A percentile compares a stretch with the other conserved stretches of the same genome.
These are phyloP conservation scores for Altica lythri DNA, from an alignment of 2,888 invertebrate species.

Conservation along the genomic window DNA sequence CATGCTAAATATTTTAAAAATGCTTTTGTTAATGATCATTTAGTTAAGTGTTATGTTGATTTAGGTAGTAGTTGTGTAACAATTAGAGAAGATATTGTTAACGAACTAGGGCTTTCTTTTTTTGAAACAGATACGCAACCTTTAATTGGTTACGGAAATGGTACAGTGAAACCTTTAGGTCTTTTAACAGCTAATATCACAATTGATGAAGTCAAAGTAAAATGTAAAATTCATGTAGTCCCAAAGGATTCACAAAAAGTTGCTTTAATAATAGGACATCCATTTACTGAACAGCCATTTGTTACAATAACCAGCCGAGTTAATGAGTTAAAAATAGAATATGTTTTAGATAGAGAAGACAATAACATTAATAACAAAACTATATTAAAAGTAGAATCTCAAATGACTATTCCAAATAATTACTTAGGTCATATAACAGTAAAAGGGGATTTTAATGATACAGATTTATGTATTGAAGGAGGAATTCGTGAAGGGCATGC, in stretches of 20 bases:
- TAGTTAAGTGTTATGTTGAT: constrained; percentile 3
- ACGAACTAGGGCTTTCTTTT: not conserved
- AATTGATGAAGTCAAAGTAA: not conserved
- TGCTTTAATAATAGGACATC: constrained; percentile 1
- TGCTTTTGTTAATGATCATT: no score
- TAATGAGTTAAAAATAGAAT: not conserved
- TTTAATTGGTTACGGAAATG: no score
- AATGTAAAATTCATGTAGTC: not conserved
- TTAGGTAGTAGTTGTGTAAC: not conserved
- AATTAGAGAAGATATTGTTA: not conserved
- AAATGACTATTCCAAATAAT: not conserved
- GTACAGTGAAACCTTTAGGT: constrained; percentile 1
- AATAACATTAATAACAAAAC: not conserved
- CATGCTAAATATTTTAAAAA: no score
- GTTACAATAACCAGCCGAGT: not conserved
- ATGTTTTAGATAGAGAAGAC: not conserved
- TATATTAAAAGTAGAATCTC: not conserved
- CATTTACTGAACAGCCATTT: not conserved
- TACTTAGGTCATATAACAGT: not conserved
- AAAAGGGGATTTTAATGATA: no score
- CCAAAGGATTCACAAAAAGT: not conserved
- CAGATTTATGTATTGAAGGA: no score
- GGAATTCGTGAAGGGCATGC: no score
- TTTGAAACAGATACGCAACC: no score
- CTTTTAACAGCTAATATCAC: not conserved